These are phyloP conservation scores for Neodon shergylaensis DNA, from an alignment of 2,113 vertebrate species.

Conservation along the genomic window DNA sequence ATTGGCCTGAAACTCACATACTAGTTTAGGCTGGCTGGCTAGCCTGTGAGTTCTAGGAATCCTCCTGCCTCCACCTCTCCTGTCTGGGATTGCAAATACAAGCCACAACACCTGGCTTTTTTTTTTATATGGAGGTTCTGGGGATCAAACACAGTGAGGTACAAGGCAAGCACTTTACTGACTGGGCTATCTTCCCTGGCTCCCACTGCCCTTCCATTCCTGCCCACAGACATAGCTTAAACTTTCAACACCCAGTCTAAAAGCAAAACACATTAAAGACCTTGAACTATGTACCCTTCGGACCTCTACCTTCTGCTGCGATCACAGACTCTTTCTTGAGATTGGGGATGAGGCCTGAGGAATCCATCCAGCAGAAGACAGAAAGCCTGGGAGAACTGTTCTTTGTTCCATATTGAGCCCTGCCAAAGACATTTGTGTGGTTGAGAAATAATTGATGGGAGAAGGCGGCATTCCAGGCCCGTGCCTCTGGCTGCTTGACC, in stretches of 20 bases:
- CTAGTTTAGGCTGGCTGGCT: background rate
- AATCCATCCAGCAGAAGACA: background rate
- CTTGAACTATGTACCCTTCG: background rate
- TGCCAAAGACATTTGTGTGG: background rate
- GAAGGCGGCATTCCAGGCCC: background rate
- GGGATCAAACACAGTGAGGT: background rate
- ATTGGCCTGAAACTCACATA: background rate
- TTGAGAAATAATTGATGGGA: constrained; percentile 42
- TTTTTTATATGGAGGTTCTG: background rate
- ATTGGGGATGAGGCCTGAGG: background rate
- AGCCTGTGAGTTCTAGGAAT: background rate
- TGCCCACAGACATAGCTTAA: background rate
- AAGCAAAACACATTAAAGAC: background rate
- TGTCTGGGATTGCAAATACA: too few species aligned
- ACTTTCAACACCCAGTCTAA: background rate
- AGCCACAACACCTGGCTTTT: background rate
- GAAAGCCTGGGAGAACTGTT: background rate
- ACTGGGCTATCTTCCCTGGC: background rate
- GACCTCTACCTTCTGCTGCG: background rate
- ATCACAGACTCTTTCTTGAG: background rate
- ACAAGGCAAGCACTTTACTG: background rate
- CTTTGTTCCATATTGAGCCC: constrained; percentile 53
- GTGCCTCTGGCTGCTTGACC: background rate
- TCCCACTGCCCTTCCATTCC: background rate
- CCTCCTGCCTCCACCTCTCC: background rate